A percentile compares a stretch with the other conserved stretches of the same genome.
Evolutionary conservation across 2,888 invertebrate species (phyloP).

Genomic region (Metopia argyrocephala): DNA sequence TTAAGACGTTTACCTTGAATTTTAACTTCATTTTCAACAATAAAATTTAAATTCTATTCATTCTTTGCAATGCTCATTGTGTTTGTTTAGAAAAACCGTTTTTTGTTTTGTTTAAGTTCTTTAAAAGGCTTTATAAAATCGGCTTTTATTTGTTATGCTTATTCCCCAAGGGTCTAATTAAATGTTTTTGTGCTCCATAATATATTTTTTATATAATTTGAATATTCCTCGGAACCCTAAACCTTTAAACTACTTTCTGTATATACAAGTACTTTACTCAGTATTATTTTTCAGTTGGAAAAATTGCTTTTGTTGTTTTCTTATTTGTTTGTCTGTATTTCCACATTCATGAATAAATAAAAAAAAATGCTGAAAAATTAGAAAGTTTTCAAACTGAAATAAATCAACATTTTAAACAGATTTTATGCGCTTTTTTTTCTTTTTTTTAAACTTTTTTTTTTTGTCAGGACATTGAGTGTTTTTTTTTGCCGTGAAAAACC

Average conservation of each 20-base stretch:
- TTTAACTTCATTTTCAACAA: too few species aligned
- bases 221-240: neutral
- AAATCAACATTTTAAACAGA: slow-evolving; percentile 23
- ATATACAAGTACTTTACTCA: neutral
- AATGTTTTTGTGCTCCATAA: neutral
- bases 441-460: neutral
- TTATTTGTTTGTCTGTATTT: neutral
- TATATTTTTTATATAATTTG: neutral
- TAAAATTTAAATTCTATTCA: too few species aligned
- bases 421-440: neutral
- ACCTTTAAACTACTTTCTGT: slow-evolving; percentile 9
- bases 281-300: neutral
- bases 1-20: too few species aligned
- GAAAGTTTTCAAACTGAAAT: slow-evolving; percentile 4
- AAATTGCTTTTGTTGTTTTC: neutral
- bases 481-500: neutral
- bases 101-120: neutral
- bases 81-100: too few species aligned
- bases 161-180: slow-evolving; percentile 25
- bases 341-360: neutral
- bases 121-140: neutral
- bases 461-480: neutral
- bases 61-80: too few species aligned
- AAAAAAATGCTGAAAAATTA: neutral
- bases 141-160: neutral